phyloP scores from a whole-genome alignment of 2,797 vertebrate genomes.

The Octomys mimax region DNA sequence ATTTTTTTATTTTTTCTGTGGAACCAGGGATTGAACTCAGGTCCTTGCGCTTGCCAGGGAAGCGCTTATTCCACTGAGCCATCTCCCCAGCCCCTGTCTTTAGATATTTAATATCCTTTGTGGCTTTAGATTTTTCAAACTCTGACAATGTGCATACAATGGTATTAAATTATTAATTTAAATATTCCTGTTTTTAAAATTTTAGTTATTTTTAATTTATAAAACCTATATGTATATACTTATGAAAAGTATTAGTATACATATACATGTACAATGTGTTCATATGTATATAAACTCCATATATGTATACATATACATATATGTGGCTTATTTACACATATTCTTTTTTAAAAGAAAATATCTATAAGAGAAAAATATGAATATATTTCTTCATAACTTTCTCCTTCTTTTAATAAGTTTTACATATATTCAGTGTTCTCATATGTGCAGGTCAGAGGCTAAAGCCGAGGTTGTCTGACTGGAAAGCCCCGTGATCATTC shows the following conservation, averaged over 20 bases:
- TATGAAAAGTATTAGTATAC: background rate
- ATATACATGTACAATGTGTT: background rate
- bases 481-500: background rate
- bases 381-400: background rate
- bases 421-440: background rate
- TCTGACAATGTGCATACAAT: constrained; percentile 25
- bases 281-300: background rate
- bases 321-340: background rate
- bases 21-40: too few relatives aligned
- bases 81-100: too few relatives aligned
- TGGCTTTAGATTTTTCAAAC: constrained; percentile 28
- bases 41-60: too few relatives aligned
- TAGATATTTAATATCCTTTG: constrained; percentile 41
- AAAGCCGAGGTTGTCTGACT: background rate
- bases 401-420: background rate
- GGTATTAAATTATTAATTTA: background rate
- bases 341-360: background rate
- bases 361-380: background rate
- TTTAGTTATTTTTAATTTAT: constrained; percentile 26
- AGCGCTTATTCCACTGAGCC: too few relatives aligned
- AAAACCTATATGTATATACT: background rate
- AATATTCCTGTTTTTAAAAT: constrained; percentile 39
- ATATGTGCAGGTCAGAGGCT: background rate
- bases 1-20: too few relatives aligned
- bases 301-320: background rate